These are phyloP conservation scores for Ctenomys sociabilis DNA, from an alignment of 2,113 vertebrate genomes.

Conservation along the genomic window DNA sequence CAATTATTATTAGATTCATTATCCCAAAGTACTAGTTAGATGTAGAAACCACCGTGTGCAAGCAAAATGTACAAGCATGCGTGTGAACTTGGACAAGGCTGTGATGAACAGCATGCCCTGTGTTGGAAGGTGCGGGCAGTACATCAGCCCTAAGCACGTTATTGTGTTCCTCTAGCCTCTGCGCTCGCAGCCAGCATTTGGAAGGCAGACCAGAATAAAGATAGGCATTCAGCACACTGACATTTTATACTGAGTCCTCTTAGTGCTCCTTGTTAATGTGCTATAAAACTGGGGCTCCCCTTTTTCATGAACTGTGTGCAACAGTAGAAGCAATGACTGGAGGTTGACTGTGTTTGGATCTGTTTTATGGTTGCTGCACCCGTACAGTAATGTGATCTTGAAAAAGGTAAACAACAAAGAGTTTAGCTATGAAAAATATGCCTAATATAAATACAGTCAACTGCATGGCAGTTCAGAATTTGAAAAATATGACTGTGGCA, in stretches of 20 bases:
- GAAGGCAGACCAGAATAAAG: slow-evolving; percentile 33
- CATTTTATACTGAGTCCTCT: slow-evolving; percentile 58
- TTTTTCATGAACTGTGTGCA: slow-evolving; percentile 85
- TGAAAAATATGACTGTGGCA: slow-evolving; percentile 80
- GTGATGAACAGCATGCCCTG: not conserved
- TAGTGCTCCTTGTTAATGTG: slow-evolving; percentile 63
- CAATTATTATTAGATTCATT: not conserved
- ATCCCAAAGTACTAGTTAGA: not conserved
- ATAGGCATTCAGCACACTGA: slow-evolving; percentile 30
- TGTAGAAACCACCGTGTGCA: not conserved
- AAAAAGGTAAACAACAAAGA: slow-evolving; percentile 84
- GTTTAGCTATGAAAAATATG: slow-evolving; percentile 86
- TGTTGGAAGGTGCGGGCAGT: not conserved
- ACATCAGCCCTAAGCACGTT: not conserved
- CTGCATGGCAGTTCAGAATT: slow-evolving; percentile 75
- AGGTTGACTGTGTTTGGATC: slow-evolving; percentile 69
- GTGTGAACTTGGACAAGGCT: not conserved
- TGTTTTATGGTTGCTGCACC: slow-evolving; percentile 78
- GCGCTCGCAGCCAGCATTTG: not conserved
- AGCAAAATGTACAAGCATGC: not conserved
- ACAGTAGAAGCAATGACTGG: slow-evolving; percentile 58
- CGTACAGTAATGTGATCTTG: slow-evolving; percentile 68
- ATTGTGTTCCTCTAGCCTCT: slow-evolving; percentile 55
- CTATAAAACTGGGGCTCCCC: slow-evolving; percentile 69
- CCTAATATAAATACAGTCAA: slow-evolving; percentile 84